phyloP scores from a whole-genome alignment of 1,140 invertebrate genomes.

The Diachasmimorpha longicaudata region DNA sequence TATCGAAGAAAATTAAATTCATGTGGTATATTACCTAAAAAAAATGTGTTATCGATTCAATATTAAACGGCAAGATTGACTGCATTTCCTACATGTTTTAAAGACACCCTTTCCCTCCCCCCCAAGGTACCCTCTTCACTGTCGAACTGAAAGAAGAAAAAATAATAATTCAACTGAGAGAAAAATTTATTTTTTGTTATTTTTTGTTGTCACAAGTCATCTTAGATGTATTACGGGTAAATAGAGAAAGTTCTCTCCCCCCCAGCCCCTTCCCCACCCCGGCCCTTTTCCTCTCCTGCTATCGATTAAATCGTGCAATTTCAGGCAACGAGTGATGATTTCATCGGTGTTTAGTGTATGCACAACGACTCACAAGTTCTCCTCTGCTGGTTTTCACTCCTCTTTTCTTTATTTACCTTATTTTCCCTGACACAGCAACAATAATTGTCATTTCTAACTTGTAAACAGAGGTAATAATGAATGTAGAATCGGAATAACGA shows the following conservation, averaged over 20 bases:
- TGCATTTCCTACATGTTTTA: neutral
- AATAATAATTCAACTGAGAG: neutral
- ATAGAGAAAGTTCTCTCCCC: neutral
- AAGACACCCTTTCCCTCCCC: too few species aligned
- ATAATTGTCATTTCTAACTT: slow-evolving; percentile 3
- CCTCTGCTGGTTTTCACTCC: neutral
- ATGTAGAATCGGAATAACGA: slow-evolving; percentile 22
- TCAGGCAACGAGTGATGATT: slow-evolving; percentile 44
- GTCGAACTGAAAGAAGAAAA: neutral
- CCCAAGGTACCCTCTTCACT: neutral
- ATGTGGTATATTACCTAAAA: slow-evolving; percentile 3
- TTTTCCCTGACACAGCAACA: neutral
- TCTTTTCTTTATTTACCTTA: neutral
- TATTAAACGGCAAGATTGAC: neutral
- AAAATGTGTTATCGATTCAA: slow-evolving; percentile 2
- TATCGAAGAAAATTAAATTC: slow-evolving; percentile 16
- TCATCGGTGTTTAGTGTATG: slow-evolving; percentile 32
- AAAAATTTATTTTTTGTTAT: neutral
- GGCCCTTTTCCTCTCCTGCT: too few species aligned
- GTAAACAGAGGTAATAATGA: slow-evolving; percentile 31
- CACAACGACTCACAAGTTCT: slow-evolving; percentile 21
- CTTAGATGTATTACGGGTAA: slow-evolving; percentile 1
- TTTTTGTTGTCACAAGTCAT: neutral
- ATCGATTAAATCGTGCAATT: slow-evolving; percentile 49
- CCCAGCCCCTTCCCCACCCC: too few species aligned